Evolutionary conservation across 2,888 invertebrate species (phyloP).

Genomic region (Ectobius pallidus): DNA sequence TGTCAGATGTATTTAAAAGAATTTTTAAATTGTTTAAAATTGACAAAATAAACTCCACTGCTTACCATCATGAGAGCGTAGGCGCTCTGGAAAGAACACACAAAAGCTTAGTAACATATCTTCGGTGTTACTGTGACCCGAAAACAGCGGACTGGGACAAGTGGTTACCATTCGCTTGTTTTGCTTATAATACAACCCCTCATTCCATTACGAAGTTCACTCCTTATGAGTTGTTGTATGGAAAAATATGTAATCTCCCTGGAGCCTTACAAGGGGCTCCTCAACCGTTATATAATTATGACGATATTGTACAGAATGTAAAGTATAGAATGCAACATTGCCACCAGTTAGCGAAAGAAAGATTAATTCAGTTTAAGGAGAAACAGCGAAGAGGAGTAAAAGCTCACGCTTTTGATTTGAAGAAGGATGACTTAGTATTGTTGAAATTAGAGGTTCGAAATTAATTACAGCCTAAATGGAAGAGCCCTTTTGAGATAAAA

Average conservation of each 20-base stretch:
- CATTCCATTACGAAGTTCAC: neutral
- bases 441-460: neutral
- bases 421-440: neutral
- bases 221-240: neutral
- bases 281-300: neutral
- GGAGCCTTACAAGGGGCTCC: neutral
- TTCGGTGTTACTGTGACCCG: too few relatives aligned
- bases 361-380: neutral
- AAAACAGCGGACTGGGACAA: too few relatives aligned
- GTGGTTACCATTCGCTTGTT: too few relatives aligned
- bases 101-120: neutral
- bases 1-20: neutral
- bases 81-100: neutral
- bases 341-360: neutral
- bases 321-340: neutral
- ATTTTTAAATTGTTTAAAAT: conserved; percentile 7
- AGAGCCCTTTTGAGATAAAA: neutral
- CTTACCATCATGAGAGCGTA: neutral
- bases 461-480: neutral
- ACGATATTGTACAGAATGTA: neutral
- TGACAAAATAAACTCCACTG: neutral
- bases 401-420: neutral
- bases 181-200: neutral
- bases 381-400: neutral
- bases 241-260: neutral